Evolutionary conservation across 2,888 invertebrate genomes (phyloP).

Genomic region (Teleogryllus oceanicus): DNA sequence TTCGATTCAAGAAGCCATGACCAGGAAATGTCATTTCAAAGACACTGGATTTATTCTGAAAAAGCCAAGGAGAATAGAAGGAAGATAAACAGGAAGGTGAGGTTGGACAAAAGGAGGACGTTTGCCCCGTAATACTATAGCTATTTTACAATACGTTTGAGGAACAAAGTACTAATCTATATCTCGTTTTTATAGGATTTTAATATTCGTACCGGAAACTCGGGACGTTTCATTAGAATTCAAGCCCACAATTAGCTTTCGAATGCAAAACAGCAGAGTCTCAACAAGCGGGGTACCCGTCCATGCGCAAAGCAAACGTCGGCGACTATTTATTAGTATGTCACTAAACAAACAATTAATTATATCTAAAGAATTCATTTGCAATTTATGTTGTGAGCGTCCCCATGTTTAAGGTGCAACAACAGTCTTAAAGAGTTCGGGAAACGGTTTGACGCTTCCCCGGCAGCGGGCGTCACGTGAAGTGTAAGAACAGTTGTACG

Average conservation of each 20-base stretch:
- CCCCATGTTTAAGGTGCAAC: not conserved
- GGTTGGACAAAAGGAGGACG: not conserved
- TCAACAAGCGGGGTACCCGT: not conserved
- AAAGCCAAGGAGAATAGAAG: not conserved
- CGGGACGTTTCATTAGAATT: constrained; percentile 18
- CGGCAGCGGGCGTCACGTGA: not conserved
- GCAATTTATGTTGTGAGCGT: not conserved
- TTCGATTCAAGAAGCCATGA: constrained; percentile 30
- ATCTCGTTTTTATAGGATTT: not conserved
- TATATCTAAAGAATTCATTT: not conserved
- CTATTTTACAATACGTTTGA: not conserved
- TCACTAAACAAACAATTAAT: constrained; percentile 11
- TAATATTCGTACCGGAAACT: not conserved
- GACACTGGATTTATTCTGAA: not conserved
- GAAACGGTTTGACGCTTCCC: not conserved
- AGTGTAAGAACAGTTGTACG: not conserved
- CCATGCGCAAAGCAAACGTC: not conserved
- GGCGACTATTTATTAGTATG: not conserved
- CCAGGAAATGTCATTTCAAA: constrained; percentile 34
- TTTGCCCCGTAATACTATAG: not conserved
- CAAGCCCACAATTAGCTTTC: not conserved
- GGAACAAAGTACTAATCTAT: not conserved
- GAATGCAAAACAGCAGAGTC: not conserved
- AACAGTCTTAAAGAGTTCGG: not conserved
- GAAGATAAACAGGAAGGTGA: not conserved